phyloP scores from a whole-genome alignment of 2,797 vertebrate species.

The Artibeus lituratus region DNA sequence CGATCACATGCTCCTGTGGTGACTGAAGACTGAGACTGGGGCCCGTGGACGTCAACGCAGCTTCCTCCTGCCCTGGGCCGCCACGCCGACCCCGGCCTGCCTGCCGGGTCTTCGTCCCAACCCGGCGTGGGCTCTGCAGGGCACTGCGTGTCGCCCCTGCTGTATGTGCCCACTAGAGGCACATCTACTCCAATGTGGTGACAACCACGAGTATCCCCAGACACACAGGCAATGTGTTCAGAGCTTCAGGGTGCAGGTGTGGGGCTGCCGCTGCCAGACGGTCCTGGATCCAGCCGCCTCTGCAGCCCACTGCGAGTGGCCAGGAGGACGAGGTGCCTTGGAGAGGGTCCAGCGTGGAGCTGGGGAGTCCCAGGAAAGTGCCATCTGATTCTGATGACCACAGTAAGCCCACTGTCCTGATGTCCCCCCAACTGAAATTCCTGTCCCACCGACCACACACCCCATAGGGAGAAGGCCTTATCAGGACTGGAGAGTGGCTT shows the following conservation, averaged over 20 bases:
- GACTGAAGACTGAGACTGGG: too few relatives aligned
- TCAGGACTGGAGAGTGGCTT: neutral
- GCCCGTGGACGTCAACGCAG: rapidly evolving
- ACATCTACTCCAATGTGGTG: rapidly evolving
- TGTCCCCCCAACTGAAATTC: neutral
- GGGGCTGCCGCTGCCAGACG: rapidly evolving
- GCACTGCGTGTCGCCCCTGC: too few relatives aligned
- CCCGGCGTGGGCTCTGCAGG: rapidly evolving
- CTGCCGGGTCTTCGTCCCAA: neutral
- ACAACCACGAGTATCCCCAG: neutral
- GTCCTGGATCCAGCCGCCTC: neutral
- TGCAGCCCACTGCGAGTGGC: rapidly evolving
- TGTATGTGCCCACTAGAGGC: rapidly evolving
- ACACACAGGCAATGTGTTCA: rapidly evolving
- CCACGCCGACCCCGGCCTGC: neutral
- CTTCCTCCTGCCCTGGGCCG: rapidly evolving
- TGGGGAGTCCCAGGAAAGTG: neutral
- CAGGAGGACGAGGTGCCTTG: neutral
- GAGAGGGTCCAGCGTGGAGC: rapidly evolving
- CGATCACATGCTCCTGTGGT: rapidly evolving
- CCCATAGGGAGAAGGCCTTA: too few relatives aligned
- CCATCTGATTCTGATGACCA: rapidly evolving
- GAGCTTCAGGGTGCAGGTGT: too few relatives aligned
- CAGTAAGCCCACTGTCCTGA: neutral
- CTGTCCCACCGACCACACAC: neutral